Percentiles rank a stretch among this genome's conserved stretches.
Conservation (phyloP, 2,797 vertebrate genomes). For the Macropus fuliginosus region DNA sequence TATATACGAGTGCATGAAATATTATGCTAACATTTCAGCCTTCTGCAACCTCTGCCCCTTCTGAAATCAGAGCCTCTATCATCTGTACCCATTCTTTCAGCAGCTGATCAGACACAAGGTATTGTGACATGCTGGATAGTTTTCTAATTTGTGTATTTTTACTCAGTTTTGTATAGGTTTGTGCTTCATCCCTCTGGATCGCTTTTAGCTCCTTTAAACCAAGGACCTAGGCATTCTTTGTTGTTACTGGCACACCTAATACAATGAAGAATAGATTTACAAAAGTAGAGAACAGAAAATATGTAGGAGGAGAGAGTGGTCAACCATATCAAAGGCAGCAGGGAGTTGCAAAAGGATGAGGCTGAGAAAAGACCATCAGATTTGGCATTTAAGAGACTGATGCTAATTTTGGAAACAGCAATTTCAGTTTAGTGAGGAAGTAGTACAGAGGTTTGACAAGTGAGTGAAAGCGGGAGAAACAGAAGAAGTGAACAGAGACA, state of each 20-base stretch:
- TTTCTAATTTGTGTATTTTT: background rate
- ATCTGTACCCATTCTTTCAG: background rate
- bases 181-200: background rate
- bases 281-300: background rate
- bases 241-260: background rate
- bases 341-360: background rate
- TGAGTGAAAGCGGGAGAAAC: background rate
- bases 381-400: background rate
- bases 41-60: background rate
- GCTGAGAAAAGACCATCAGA: background rate
- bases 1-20: background rate
- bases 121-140: background rate
- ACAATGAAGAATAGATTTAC: background rate
- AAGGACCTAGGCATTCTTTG: background rate
- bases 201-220: background rate
- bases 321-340: background rate
- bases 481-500: background rate
- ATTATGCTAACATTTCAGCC: background rate
- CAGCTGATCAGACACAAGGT: background rate
- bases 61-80: background rate
- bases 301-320: background rate
- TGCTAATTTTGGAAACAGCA: background rate
- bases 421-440: background rate
- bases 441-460: background rate
- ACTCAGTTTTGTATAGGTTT: background rate